phyloP scores from a whole-genome alignment of 2,888 invertebrate species.

The Chloroclystis v-ata region DNA sequence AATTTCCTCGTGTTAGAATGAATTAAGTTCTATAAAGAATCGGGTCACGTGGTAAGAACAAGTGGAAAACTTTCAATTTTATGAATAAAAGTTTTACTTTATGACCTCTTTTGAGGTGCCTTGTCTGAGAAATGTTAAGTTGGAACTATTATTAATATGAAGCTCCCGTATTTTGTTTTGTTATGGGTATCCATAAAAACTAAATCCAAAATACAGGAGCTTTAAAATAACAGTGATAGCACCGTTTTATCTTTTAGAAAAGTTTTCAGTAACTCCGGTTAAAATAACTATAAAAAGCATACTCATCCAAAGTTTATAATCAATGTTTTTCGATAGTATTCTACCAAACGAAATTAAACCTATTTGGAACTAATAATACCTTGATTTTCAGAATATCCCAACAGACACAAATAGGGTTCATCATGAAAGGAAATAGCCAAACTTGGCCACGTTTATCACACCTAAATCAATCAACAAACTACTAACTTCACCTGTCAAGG shows the following conservation, averaged over 20 bases:
- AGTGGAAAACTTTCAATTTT: slow-evolving; percentile 14
- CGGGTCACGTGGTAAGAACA: slow-evolving; percentile 23
- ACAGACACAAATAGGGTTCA: background rate
- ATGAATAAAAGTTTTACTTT: slow-evolving; percentile 16
- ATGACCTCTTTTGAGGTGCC: slow-evolving; percentile 1
- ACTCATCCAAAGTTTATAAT: too few relatives aligned
- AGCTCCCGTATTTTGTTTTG: too few relatives aligned
- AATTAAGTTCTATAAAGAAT: slow-evolving; percentile 22
- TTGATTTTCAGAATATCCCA: too few relatives aligned
- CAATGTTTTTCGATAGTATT: too few relatives aligned
- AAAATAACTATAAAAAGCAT: too few relatives aligned
- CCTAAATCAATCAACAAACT: slow-evolving; percentile 26
- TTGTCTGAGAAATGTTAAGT: background rate
- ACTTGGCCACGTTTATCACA: slow-evolving; percentile 21
- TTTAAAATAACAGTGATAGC: too few relatives aligned
- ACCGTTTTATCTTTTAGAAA: too few relatives aligned
- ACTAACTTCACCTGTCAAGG: slow-evolving; percentile 24
- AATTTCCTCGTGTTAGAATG: slow-evolving; percentile 20
- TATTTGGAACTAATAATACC: too few relatives aligned
- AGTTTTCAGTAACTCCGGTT: too few relatives aligned
- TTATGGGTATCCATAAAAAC: too few relatives aligned
- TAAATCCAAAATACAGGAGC: too few relatives aligned
- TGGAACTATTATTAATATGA: background rate
- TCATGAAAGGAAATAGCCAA: slow-evolving; percentile 10
- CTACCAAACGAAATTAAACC: too few relatives aligned